Base-by-base conservation (phyloP, 1,140 invertebrate species). In the Batillaria attramentaria region DNA sequence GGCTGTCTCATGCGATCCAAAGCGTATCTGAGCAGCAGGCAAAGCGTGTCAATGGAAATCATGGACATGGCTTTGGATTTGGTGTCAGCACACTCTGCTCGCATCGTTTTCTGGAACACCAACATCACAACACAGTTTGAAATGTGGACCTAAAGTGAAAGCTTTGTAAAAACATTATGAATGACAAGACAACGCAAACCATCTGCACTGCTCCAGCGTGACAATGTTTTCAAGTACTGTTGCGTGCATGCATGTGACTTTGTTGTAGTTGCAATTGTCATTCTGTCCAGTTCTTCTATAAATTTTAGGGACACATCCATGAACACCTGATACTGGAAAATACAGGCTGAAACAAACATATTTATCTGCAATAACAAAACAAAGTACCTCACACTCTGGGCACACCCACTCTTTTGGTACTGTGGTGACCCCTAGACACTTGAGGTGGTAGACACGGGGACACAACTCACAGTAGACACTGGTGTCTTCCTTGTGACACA, bases 371-470 rank as follows among this genome's bases (percentile, higher is more conserved):
- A n/a, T n/a, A n/a, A 24, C 46, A 50, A 13, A 50, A 50, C 46
- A 50, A 50, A 13, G 46, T 80, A 93, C 91, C 81, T 94, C 92
- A 91, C 97, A 98, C 90, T 98, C 97, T 0, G 95, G 94, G 88
- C 97, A 98, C 50, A 96, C 93, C 96, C 96, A 98, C 68, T 93
- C 93, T 33, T 93, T 90, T 18, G 91, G 87, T 6, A 93, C 90
- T 3, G 69, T 43, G 6, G 89, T 93, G 2, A 89, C 60, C 5
- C 83, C 79, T 39, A 95, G 90, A 91, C 97, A 98, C 86, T 94
- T 95, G 4, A 92, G 91, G 91, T 98, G 97, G 91, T 94, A 98
- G 0, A 95, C 94, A 13, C 97, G 92, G n/a, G 95, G 95, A 91
- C 97, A 98, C 39, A 94, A 94, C 80, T 94, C 94, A 89, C 97